Evolutionary conservation across 2,797 vertebrate species (phyloP), one percentile per base, ranked within the genome.

Genomic region (Diglossa cyanea): DNA sequence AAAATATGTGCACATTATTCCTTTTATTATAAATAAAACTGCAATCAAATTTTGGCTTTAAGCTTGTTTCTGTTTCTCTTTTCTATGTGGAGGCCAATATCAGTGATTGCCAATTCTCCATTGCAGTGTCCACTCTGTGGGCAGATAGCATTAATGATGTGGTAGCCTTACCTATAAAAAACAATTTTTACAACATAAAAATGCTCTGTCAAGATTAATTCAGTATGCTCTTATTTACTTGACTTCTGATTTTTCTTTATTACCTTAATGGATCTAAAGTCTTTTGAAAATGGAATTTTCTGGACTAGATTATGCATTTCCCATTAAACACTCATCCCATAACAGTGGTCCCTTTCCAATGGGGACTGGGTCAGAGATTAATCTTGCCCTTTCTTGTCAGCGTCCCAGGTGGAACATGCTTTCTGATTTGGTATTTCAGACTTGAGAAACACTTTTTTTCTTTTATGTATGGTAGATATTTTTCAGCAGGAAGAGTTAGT

Each of bases 1-100:
- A 63, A 91, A 90, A 84, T 86, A 70, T 68, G 60, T 78, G 90
- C 58, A 42, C 35, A n/a, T 88, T 94, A 77, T 77, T 88, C 19
- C 10, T 42, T 51, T 90, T 44, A 78, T 87, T 91, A 76, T 73
- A 83, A 93, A 85, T 82, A 93, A 95, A 93, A 13, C 28, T 90
- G 88, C 63, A 60, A 81, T 93, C 42, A 81, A 11, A 51, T 62
- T 81, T 95, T 96, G 91, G 54, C 92, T 88, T 15, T 60, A 55
- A 60, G 5, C 6, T 61, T 91, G 44, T 80, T 94, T 94, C 40
- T 92, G 17, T 66, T 91, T 89, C 42, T 61, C 65, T 86, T 93
- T 86, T 35, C 30, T 48, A 0, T 58, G 17, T 37, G 17, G 50
- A 58, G 20, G 65, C 82, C 58, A 86, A 40, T 77, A 37, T 78